Evolutionary conservation across 1,140 invertebrate genomes (phyloP).

Genomic region (Drosophila bocki): DNA sequence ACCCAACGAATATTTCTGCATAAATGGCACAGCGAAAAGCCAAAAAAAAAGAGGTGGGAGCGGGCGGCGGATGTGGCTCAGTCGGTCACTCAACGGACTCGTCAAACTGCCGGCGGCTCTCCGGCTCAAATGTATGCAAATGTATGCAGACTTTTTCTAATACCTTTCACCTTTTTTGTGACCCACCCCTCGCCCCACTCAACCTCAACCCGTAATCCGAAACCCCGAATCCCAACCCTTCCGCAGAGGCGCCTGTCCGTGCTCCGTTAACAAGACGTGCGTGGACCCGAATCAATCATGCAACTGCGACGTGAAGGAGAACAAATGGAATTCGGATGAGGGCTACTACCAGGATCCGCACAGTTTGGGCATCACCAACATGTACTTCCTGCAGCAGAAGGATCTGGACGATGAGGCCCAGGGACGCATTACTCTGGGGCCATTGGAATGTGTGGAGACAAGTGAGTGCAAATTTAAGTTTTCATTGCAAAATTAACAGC

Average conservation of each 20-base stretch:
- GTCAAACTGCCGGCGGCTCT: slow-evolving; percentile 67
- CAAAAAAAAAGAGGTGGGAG: slow-evolving; percentile 38
- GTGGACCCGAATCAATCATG: slow-evolving; percentile 92
- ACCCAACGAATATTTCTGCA: slow-evolving; percentile 44
- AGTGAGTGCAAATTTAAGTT: slow-evolving; percentile 87
- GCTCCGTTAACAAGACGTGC: slow-evolving; percentile 91
- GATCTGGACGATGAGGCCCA: slow-evolving; percentile 92
- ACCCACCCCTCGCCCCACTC: not conserved
- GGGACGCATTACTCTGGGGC: slow-evolving; percentile 94
- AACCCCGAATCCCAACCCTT: slow-evolving; percentile 7
- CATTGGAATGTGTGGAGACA: slow-evolving; percentile 96
- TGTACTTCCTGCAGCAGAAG: slow-evolving; percentile 95
- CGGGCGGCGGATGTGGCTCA: slow-evolving; percentile 4
- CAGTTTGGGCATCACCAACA: slow-evolving; percentile 94
- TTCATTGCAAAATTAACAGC: not conserved
- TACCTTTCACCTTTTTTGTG: slow-evolving; percentile 63
- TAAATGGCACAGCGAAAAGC: slow-evolving; percentile 60
- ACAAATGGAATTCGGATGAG: slow-evolving; percentile 95
- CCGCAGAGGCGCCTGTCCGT: slow-evolving; percentile 88
- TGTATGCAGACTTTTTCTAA: slow-evolving; percentile 67
- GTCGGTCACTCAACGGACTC: slow-evolving; percentile 64
- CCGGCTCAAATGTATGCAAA: slow-evolving; percentile 69
- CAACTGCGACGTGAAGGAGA: slow-evolving; percentile 93
- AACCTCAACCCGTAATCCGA: slow-evolving; percentile 5
- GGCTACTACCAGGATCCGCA: slow-evolving; percentile 92